A percentile compares a stretch with the other conserved stretches of the same genome.
Conservation (phyloP, 2,797 vertebrate species). For the Chrosomus eos region DNA sequence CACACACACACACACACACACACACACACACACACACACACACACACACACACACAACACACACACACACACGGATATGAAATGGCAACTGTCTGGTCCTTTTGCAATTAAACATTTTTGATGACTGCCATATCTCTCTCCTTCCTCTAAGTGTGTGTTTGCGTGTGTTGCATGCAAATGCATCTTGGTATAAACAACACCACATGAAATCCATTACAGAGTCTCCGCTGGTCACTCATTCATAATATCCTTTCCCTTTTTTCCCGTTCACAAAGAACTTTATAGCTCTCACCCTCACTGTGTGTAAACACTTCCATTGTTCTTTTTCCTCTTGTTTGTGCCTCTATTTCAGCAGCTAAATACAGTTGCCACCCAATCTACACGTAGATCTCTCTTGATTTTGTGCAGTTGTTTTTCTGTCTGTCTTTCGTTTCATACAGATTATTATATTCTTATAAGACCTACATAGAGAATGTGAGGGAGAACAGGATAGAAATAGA, state of each 20-base stretch:
- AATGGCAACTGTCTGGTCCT: conserved; percentile 20
- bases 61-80: conserved; percentile 5
- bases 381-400: neutral
- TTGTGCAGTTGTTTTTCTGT: neutral
- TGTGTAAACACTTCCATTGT: conserved; percentile 1
- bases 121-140: neutral
- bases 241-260: conserved; percentile 21
- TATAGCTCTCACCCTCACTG: neutral
- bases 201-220: conserved; percentile 43
- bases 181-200: conserved; percentile 31
- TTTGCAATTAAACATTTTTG: conserved; percentile 11
- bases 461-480: neutral
- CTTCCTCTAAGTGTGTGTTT: conserved; percentile 31
- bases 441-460: neutral
- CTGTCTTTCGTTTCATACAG: neutral
- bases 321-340: conserved; percentile 11
- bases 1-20: conserved; percentile 10
- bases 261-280: conserved; percentile 4
- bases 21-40: neutral
- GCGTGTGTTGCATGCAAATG: conserved; percentile 27
- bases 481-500: neutral
- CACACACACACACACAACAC: conserved; percentile 1
- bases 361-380: neutral
- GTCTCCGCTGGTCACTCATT: conserved; percentile 31
- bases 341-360: conserved; percentile 15